Percentiles rank a stretch among this genome's conserved stretches.
These are phyloP conservation scores for Desmophyllum pertusum DNA, from an alignment of 92 coral and sea anemone genomes.

Conservation along the genomic window DNA sequence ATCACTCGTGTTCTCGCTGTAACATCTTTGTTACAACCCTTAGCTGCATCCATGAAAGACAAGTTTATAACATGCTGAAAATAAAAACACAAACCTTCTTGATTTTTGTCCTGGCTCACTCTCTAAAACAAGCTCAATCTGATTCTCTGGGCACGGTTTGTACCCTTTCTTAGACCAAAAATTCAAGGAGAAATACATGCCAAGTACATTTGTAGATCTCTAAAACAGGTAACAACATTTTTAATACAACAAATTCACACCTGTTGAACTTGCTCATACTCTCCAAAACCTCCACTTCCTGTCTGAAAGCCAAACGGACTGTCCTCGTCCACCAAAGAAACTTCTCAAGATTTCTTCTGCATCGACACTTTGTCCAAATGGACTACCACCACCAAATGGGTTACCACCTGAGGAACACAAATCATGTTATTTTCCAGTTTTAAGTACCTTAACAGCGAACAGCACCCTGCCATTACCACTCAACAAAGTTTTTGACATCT, in stretches of 20 bases:
- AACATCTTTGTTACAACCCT: slow-evolving; percentile 93
- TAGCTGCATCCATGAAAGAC: slow-evolving; percentile 98
- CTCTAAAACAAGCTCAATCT: too few relatives aligned
- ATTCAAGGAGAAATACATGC: too few relatives aligned
- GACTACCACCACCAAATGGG: slow-evolving; percentile 82
- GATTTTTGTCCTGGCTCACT: background rate
- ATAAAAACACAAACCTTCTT: background rate
- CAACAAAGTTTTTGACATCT: too few relatives aligned
- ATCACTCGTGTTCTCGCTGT: slow-evolving; percentile 79
- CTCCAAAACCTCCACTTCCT: slow-evolving; percentile 79
- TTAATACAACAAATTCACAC: slow-evolving; percentile 18
- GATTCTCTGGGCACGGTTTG: too few relatives aligned
- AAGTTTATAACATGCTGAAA: slow-evolving; percentile 86
- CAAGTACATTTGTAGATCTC: too few relatives aligned
- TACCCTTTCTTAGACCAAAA: too few relatives aligned
- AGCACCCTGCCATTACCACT: too few relatives aligned
- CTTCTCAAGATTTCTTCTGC: slow-evolving; percentile 88
- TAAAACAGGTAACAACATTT: background rate
- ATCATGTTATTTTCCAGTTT: background rate
- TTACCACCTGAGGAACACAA: slow-evolving; percentile 60
- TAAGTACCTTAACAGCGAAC: too few relatives aligned
- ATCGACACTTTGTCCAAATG: slow-evolving; percentile 76
- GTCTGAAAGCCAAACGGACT: slow-evolving; percentile 84
- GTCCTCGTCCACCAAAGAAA: slow-evolving; percentile 88
- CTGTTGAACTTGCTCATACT: slow-evolving; percentile 73